Conservation (phyloP, 2,888 invertebrate species). For the Ormyrus nitidulus region DNA sequence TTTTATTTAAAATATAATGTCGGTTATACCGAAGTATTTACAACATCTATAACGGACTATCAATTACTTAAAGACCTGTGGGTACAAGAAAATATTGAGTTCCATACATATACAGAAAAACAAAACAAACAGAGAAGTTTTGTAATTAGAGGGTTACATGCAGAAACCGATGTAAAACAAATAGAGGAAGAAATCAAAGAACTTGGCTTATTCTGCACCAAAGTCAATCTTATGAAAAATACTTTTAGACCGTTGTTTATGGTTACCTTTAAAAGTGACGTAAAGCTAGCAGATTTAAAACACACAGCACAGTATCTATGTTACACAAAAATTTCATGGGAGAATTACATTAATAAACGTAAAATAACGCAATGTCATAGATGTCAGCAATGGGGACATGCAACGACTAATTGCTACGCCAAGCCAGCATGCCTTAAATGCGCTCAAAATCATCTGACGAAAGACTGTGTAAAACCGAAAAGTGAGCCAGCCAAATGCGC, state of each 20-base stretch:
- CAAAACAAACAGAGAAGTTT: constrained; percentile 49
- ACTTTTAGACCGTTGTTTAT: constrained; percentile 56
- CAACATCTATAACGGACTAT: not conserved
- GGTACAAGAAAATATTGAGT: constrained; percentile 2
- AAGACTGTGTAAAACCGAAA: constrained; percentile 58
- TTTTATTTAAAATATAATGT: constrained; percentile 4
- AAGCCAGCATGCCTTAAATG: constrained; percentile 62
- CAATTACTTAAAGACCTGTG: not conserved
- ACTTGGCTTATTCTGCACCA: constrained; percentile 14
- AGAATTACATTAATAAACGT: constrained; percentile 58
- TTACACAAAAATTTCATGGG: constrained; percentile 59
- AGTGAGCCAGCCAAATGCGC: constrained; percentile 60
- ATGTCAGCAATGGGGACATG: constrained; percentile 66
- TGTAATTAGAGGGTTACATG: constrained; percentile 56
- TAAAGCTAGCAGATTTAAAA: constrained; percentile 51
- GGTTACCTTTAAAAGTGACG: constrained; percentile 52
- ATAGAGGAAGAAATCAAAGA: constrained; percentile 46
- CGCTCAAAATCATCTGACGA: constrained; percentile 59
- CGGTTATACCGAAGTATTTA: not conserved
- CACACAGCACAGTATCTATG: constrained; percentile 52
- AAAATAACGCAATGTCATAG: constrained; percentile 62
- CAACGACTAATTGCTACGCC: constrained; percentile 60
- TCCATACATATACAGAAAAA: constrained; percentile 54
- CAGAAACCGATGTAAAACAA: constrained; percentile 37
- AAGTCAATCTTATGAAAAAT: constrained; percentile 58